Conservation (phyloP, 2,888 invertebrate genomes). For the Palloptera scutellata region DNA sequence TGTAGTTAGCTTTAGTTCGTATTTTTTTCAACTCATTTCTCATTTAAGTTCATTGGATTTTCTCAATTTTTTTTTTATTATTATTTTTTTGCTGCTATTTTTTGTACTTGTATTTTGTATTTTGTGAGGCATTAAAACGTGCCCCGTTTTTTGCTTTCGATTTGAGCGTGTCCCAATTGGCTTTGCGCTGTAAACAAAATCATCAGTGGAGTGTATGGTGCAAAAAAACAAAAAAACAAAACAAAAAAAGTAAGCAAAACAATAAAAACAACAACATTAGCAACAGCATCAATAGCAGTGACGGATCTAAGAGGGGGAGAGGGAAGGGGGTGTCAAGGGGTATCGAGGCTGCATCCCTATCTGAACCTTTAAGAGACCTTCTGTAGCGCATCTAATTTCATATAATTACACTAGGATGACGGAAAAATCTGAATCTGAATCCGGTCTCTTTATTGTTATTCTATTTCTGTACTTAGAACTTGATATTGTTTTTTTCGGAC, state of each 20-base stretch:
- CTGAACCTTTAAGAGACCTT: no score
- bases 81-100: background rate
- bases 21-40: background rate
- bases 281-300: background rate
- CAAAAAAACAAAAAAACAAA: background rate
- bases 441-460: no score
- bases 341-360: no score
- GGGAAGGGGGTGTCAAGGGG: no score
- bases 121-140: slow-evolving; percentile 20
- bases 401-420: no score
- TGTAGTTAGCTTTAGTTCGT: background rate
- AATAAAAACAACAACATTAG: background rate
- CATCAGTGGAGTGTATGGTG: background rate
- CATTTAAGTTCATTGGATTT: background rate
- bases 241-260: background rate
- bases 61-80: background rate
- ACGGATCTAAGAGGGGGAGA: no score
- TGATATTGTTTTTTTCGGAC: no score
- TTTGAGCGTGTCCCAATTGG: slow-evolving; percentile 16
- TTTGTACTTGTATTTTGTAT: background rate
- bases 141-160: slow-evolving; percentile 6
- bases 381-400: no score
- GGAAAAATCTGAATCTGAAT: no score
- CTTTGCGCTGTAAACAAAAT: background rate
- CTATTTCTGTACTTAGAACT: no score